Base-by-base conservation (phyloP, 2,888 invertebrate genomes). In the Tridacna gigas region DNA sequence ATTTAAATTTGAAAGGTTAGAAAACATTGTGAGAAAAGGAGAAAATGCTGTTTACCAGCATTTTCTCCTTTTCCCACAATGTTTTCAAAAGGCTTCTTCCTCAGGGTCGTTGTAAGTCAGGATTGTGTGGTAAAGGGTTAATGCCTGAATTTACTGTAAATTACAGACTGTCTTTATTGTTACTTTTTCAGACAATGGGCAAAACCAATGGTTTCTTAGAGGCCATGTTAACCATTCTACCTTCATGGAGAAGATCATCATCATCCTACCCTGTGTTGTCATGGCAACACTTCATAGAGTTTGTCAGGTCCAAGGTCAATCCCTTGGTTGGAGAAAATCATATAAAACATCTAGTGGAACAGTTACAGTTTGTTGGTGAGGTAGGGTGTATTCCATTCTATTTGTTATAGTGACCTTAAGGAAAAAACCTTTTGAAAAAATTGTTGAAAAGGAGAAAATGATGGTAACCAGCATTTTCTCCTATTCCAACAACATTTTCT, bases 331-430 rank as follows among this genome's bases (percentile, higher is more conserved):
- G 96, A 25, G 96, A 96, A 89, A 96, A 96, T 37, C 96, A 97
- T 92, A 95, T 96, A 90, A 95, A 96, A 79, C 96, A 96, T 91
- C 93, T 97, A 47, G 95, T 96, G 60, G 96, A 96, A 86, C 96
- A 97, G 91, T 95, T 97, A 76, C 96, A 96, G 91, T 94, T 96
- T 28, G 96, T 96, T 95, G 97, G 97, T 88, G 96, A 97, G 95
- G 96, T 96, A 91, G 80, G 88, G 48, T 56, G 20, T 56, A n/a
- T n/a, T n/a, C n/a, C n/a, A n/a, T n/a, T n/a, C n/a, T n/a, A n/a
- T n/a, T n/a, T n/a, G n/a, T n/a, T n/a, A n/a, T n/a, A n/a, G n/a
- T n/a, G n/a, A n/a, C n/a, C n/a, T n/a, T n/a, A n/a, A n/a, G n/a
- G n/a, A n/a, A n/a, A n/a, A n/a, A n/a, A n/a, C n/a, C n/a, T n/a